A percentile compares a stretch with the other conserved stretches of the same genome.
Conservation (phyloP, 2,888 invertebrate genomes). For the Hyposoter didymator region DNA sequence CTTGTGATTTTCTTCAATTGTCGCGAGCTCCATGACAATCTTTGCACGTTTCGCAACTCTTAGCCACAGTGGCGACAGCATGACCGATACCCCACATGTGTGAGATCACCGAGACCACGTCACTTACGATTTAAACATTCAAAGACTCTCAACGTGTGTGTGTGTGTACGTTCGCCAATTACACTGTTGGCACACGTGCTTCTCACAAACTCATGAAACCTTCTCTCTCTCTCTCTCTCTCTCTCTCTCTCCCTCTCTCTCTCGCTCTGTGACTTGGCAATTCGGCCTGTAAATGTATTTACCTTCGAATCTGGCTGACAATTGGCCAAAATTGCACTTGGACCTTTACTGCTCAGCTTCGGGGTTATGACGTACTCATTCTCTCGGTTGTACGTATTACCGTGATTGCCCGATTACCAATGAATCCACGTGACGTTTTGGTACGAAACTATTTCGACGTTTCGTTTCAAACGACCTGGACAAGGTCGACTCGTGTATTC, state of each 20-base stretch:
- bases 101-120: conserved; percentile 45
- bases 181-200: conserved; percentile 40
- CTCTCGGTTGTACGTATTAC: conserved; percentile 71
- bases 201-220: conserved; percentile 17
- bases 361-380: conserved; percentile 72
- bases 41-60: neutral
- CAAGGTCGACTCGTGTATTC: conserved; percentile 65
- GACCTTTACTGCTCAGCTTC: conserved; percentile 71
- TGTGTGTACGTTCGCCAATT: neutral
- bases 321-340: conserved; percentile 79
- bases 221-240: neutral
- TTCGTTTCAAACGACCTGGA: conserved; percentile 19
- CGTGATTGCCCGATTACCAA: conserved; percentile 79
- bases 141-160: neutral
- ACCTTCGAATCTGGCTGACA: conserved; percentile 78
- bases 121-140: conserved; percentile 19
- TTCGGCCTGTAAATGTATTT: conserved; percentile 70
- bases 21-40: neutral
- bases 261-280: conserved; percentile 41
- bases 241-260: no score
- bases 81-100: neutral
- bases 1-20: neutral
- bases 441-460: conserved; percentile 47
- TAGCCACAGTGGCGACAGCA: neutral
- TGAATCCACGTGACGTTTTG: conserved; percentile 58